Evolutionary conservation across 1,140 invertebrate genomes (phyloP), one percentile per base, ranked within the genome.

Genomic region (Drosophila murphyi): DNA sequence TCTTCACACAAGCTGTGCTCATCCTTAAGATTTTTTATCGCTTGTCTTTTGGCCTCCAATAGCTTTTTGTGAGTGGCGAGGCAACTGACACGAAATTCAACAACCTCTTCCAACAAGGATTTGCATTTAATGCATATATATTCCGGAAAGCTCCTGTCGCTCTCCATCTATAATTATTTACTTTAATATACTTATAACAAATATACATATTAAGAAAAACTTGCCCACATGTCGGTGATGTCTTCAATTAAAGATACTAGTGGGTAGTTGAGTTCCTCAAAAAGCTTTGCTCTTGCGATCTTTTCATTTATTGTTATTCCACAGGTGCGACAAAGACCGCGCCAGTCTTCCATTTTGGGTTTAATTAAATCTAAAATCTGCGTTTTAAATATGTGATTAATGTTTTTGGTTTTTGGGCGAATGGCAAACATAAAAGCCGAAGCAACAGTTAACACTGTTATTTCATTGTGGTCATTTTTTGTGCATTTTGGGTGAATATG

Each of bases 221-320:
- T 78, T 3, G 76, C 82, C 73, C 67, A 79, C 64, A 87, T 76
- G 47, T 86, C 82, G n/a, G 78, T 65, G 3, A 86, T 76, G 4
- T 87, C 76, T 51, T 86, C 75, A 32, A 86, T 62, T 20, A 86
- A 35, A 39, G 54, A 69, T 12, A 86, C 59, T 3, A 82, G 34
- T 0, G 45, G 20, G 3, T 76, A 82, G 41, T 82, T 78, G 0
- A 39, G n/a, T 39, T 79, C 51, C 3, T 76, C 55, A 20, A 76
- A 82, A 0, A 86, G 75, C n/a, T 70, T 71, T 2, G 52, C 50
- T 20, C 20, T 20, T 0, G 61, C 61, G 2, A 10, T 2, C 3
- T 47, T 31, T 3, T 54, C 6, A 6, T 70, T 59, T 20, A 82
- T 56, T 37, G 52, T 37, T 59, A 10, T 70, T 3, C 82, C 82